Evolutionary conservation across 1,140 invertebrate species (phyloP).

Genomic region (Zaprionus gabonicus): DNA sequence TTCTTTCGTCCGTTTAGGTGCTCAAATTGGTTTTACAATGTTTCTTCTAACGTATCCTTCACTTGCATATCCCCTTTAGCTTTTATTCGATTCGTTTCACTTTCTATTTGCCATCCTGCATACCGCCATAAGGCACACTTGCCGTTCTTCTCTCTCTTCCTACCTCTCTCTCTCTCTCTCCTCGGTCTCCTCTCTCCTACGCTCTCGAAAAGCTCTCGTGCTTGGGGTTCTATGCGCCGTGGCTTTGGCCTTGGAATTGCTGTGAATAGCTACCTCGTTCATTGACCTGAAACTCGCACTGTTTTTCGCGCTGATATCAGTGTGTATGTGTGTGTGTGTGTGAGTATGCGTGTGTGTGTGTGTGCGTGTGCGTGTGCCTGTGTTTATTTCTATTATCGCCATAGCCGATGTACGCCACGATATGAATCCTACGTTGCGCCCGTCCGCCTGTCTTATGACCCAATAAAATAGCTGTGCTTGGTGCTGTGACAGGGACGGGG

Average conservation of each 20-base stretch:
- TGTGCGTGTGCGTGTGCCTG: slow-evolving; percentile 46
- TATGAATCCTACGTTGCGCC: slow-evolving; percentile 56
- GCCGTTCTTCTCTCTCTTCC: slow-evolving; percentile 2
- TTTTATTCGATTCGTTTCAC: not conserved
- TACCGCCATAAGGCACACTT: not conserved
- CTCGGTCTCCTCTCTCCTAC: slow-evolving; percentile 15
- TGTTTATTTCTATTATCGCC: slow-evolving; percentile 77
- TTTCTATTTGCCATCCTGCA: not conserved
- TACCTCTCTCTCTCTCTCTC: not conserved
- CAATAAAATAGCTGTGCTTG: slow-evolving; percentile 64
- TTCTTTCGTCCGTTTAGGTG: too few relatives aligned
- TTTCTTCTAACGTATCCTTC: not conserved
- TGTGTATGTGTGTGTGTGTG: slow-evolving; percentile 18
- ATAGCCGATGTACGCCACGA: slow-evolving; percentile 69
- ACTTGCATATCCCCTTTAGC: too few relatives aligned
- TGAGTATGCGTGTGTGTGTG: not conserved
- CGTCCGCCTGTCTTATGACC: slow-evolving; percentile 66
- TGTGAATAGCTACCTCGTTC: slow-evolving; percentile 64
- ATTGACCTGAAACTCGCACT: slow-evolving; percentile 69
- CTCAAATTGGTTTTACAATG: too few relatives aligned
- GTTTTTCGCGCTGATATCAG: slow-evolving; percentile 55
- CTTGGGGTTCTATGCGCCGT: slow-evolving; percentile 60
- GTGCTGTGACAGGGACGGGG: not conserved
- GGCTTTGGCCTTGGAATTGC: slow-evolving; percentile 80
- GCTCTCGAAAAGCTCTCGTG: slow-evolving; percentile 23